These are phyloP conservation scores for Hipposideros armiger DNA, from an alignment of 2,113 vertebrate genomes.

Conservation along the genomic window DNA sequence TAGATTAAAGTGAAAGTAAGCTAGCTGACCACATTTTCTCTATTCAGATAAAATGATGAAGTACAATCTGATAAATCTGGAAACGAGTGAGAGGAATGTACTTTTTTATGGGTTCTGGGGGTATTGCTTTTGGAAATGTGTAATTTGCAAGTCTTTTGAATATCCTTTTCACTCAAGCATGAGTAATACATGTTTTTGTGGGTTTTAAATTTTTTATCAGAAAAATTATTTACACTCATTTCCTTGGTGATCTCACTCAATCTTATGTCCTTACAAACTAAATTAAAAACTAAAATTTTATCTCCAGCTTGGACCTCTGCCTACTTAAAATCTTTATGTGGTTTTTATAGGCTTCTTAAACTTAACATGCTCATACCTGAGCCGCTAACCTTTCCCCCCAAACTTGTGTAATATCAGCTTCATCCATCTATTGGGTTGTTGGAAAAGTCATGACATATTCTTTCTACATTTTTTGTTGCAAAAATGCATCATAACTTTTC, in stretches of 20 bases:
- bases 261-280: neutral
- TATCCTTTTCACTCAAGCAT: neutral
- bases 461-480: no score
- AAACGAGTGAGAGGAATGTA: neutral
- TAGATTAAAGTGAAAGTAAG: neutral
- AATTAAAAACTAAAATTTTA: neutral
- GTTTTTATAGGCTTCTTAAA: neutral
- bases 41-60: neutral
- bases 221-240: neutral
- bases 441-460: no score
- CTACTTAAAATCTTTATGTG: neutral
- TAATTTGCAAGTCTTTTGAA: neutral
- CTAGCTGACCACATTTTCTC: neutral
- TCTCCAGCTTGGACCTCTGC: neutral
- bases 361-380: neutral
- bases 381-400: neutral
- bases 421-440: no score
- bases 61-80: neutral
- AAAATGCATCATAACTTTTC: no score
- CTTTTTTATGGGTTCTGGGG: neutral
- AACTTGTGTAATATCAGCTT: neutral
- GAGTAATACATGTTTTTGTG: conserved; percentile 3
- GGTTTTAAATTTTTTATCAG: neutral
- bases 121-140: neutral
- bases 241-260: neutral